These are phyloP conservation scores for Pygoscelis antarcticus DNA, from an alignment of 2,113 vertebrate species.

Conservation along the genomic window DNA sequence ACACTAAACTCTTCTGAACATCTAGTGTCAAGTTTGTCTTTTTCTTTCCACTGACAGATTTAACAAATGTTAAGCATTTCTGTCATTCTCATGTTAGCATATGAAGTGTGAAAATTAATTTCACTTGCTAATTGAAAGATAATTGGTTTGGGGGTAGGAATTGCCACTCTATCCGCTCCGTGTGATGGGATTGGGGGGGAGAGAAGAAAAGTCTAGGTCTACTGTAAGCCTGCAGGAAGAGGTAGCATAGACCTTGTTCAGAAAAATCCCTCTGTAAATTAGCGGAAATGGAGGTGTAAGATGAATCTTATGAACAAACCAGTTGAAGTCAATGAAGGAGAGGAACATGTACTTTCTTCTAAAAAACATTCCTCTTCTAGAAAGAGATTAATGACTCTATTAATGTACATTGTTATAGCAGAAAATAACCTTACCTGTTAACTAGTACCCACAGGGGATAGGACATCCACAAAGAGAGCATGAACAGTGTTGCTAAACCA, in stretches of 20 bases:
- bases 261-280: not conserved
- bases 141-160: conserved; percentile 44
- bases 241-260: not conserved
- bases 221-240: not conserved
- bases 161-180: not conserved
- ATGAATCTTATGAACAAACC: not conserved
- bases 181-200: no score
- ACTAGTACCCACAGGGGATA: not conserved
- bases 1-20: not conserved
- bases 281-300: not conserved
- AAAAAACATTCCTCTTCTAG: not conserved
- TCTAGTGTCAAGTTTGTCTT: not conserved
- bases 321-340: not conserved
- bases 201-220: not conserved
- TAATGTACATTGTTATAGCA: not conserved
- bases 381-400: not conserved
- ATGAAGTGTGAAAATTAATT: conserved; percentile 65
- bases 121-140: conserved; percentile 64
- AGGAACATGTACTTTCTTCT: not conserved
- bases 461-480: not conserved
- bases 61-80: conserved; percentile 25
- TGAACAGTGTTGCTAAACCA: not conserved
- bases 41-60: conserved; percentile 20
- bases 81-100: conserved; percentile 12
- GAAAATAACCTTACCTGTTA: not conserved